These are phyloP conservation scores for Prorops nasuta DNA, from an alignment of 1,140 invertebrate genomes.

Conservation along the genomic window DNA sequence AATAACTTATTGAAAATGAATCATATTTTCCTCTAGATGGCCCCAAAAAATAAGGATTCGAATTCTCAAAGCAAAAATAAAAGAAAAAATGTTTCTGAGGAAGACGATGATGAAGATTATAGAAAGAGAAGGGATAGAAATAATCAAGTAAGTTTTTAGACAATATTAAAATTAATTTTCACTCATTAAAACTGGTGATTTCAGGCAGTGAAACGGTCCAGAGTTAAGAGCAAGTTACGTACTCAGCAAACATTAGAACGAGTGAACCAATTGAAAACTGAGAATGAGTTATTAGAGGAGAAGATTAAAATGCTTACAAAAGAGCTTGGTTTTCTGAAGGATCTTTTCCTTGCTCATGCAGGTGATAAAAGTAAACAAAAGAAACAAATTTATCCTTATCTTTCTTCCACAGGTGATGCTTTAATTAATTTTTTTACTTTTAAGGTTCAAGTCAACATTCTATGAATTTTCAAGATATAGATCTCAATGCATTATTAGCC, in stretches of 20 bases:
- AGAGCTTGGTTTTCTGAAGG: constrained; percentile 82
- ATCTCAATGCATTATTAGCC: constrained; percentile 46
- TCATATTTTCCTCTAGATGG: no score
- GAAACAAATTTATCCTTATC: constrained; percentile 6
- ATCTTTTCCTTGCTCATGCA: constrained; percentile 80
- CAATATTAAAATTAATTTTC: no score
- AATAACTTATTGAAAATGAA: no score
- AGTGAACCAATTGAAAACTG: constrained; percentile 74
- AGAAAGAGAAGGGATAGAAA: constrained; percentile 77
- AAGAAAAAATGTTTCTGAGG: constrained; percentile 49
- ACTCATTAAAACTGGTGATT: constrained; percentile 31
- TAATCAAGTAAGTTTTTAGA: constrained; percentile 72
- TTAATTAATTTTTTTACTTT: no score
- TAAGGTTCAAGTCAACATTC: constrained; percentile 46
- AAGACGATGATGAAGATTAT: constrained; percentile 78
- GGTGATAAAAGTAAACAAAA: no score
- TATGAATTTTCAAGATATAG: constrained; percentile 43
- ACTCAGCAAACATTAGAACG: constrained; percentile 79
- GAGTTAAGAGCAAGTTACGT: constrained; percentile 80
- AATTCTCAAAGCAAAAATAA: constrained; percentile 30
- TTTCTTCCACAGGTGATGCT: no score
- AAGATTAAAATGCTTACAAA: constrained; percentile 83
- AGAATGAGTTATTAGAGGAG: constrained; percentile 82
- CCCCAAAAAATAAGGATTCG: constrained; percentile 54
- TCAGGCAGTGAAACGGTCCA: constrained; percentile 83